Evolutionary conservation across 1,140 invertebrate species (phyloP).

Genomic region (Drosophila kikkawai): DNA sequence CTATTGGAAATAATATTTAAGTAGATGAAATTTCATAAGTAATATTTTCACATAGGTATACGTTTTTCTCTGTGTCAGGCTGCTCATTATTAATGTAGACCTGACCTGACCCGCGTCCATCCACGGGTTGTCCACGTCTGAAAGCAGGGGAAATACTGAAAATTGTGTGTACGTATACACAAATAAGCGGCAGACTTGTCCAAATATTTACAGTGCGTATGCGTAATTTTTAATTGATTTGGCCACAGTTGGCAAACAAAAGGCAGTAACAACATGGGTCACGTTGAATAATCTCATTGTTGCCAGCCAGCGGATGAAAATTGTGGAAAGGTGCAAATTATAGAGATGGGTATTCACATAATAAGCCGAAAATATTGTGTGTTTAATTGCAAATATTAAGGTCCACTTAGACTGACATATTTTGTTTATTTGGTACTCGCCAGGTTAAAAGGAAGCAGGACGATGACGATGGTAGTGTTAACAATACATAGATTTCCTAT

Average conservation of each 20-base stretch:
- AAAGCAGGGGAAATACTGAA: conserved; percentile 11
- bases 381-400: conserved; percentile 76
- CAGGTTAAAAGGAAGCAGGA: not conserved
- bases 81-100: conserved; percentile 27
- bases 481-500: too few species aligned
- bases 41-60: too few species aligned
- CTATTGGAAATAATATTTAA: not conserved
- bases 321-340: not conserved
- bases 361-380: conserved; percentile 40
- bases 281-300: conserved; percentile 31
- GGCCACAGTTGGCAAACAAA: conserved; percentile 69
- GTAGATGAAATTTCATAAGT: not conserved
- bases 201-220: conserved; percentile 80
- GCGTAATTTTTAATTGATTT: conserved; percentile 83
- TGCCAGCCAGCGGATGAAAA: conserved; percentile 2
- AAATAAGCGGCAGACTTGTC: conserved; percentile 56
- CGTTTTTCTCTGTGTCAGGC: not conserved
- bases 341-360: conserved; percentile 34
- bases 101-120: conserved; percentile 9
- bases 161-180: conserved; percentile 23
- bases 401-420: conserved; percentile 48
- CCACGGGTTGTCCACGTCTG: conserved; percentile 1
- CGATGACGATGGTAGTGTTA: not conserved
- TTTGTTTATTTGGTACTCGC: conserved; percentile 53
- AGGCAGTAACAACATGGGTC: conserved; percentile 42